Percentiles rank a stretch among this genome's conserved stretches.
These are phyloP conservation scores for Chymomyza fuscimana DNA, from an alignment of 2,888 invertebrate species.

Conservation along the genomic window DNA sequence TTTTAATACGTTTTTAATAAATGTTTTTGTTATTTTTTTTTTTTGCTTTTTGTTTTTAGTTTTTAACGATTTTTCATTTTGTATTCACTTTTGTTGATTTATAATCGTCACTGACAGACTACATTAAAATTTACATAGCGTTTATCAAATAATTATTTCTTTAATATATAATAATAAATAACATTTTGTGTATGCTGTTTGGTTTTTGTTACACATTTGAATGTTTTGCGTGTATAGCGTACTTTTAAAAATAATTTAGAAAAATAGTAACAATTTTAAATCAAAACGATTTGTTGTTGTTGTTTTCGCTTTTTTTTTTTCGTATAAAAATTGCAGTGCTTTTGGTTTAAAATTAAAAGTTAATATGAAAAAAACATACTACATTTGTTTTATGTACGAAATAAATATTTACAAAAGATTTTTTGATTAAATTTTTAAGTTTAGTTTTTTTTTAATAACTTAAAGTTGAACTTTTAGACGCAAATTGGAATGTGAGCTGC, in stretches of 20 bases:
- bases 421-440: slow-evolving; percentile 21
- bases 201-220: slow-evolving; percentile 23
- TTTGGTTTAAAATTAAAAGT: slow-evolving; percentile 10
- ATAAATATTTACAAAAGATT: slow-evolving; percentile 68
- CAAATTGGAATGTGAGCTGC: slow-evolving; percentile 29
- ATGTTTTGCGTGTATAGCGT: slow-evolving; percentile 45
- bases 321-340: slow-evolving; percentile 58
- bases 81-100: slow-evolving; percentile 57
- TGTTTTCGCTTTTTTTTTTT: slow-evolving; percentile 18
- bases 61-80: slow-evolving; percentile 28
- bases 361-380: slow-evolving; percentile 28
- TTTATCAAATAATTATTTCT: slow-evolving; percentile 60
- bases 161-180: slow-evolving; percentile 57
- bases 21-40: background rate
- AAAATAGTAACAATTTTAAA: slow-evolving; percentile 61
- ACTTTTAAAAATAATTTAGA: slow-evolving; percentile 56
- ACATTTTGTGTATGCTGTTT: slow-evolving; percentile 53
- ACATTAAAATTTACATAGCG: slow-evolving; percentile 63
- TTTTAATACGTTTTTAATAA: slow-evolving; percentile 33
- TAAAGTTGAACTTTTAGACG: slow-evolving; percentile 18
- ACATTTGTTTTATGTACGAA: slow-evolving; percentile 39
- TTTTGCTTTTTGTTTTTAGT: slow-evolving; percentile 25
- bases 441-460: slow-evolving; percentile 21
- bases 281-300: slow-evolving; percentile 35
- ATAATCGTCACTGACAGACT: slow-evolving; percentile 56